A percentile compares a stretch with the other conserved stretches of the same genome.
Conservation (phyloP, 2,113 vertebrate species). For the Falcunculus frontatus region DNA sequence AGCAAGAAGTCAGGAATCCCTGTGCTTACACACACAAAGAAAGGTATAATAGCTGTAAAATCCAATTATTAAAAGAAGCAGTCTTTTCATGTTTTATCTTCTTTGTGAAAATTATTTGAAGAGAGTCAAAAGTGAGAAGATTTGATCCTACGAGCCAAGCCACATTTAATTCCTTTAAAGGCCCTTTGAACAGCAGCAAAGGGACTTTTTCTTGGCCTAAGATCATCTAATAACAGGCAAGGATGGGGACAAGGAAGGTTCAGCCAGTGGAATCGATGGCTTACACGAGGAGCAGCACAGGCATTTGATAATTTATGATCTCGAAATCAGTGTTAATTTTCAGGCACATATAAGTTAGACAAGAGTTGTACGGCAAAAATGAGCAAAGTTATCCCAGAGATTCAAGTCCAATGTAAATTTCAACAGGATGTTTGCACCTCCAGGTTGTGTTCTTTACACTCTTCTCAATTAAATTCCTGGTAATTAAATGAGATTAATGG, state of each 20-base stretch:
- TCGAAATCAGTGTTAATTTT: neutral
- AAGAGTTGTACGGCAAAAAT: neutral
- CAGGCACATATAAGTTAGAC: neutral
- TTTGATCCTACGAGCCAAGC: neutral
- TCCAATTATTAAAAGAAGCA: neutral
- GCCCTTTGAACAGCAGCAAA: neutral
- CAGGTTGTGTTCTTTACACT: neutral
- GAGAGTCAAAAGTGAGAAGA: neutral
- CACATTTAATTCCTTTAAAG: neutral
- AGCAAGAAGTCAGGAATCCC: neutral
- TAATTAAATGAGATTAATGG: neutral
- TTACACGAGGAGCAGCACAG: neutral
- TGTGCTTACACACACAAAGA: neutral
- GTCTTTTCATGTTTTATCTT: neutral
- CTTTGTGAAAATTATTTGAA: neutral
- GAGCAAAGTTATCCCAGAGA: neutral
- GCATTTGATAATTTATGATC: neutral
- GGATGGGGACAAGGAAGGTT: neutral
- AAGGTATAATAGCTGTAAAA: neutral
- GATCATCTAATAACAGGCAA: neutral
- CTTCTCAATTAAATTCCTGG: neutral
- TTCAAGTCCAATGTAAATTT: neutral
- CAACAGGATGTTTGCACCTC: neutral
- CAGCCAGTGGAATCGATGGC: neutral
- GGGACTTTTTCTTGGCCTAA: neutral